Conservation (phyloP, 2,113 vertebrate genomes). For the Todiramphus chloris region DNA sequence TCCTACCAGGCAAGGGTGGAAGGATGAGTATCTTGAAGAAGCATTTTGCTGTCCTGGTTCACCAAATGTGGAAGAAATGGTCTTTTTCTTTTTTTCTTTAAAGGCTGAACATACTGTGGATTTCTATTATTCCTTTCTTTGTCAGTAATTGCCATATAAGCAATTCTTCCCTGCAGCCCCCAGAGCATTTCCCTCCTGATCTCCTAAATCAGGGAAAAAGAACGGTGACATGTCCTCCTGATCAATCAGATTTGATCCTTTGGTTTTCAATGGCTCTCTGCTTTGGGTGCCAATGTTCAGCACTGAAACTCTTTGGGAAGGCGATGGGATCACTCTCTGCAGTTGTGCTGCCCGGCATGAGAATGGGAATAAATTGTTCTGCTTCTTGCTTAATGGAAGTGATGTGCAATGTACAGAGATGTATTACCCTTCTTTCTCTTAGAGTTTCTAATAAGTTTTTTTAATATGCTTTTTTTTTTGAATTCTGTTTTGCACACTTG, state of each 20-base stretch:
- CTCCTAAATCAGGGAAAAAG: neutral
- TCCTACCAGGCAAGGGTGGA: neutral
- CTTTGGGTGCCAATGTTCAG: neutral
- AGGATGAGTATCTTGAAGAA: neutral
- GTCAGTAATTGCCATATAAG: neutral
- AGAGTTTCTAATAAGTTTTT: neutral
- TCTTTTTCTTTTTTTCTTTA: neutral
- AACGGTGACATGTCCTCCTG: neutral
- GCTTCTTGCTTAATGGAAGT: neutral
- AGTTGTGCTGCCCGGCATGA: neutral
- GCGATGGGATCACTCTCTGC: neutral
- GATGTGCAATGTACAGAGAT: neutral
- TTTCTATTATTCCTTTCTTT: neutral
- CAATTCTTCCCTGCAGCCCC: neutral
- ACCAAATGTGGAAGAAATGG: neutral
- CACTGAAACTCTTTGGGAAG: neutral
- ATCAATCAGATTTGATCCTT: neutral
- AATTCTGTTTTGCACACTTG: neutral
- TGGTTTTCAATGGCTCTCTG: neutral
- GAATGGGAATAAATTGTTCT: neutral
- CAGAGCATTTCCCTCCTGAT: neutral
- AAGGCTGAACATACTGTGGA: neutral
- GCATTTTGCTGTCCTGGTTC: neutral
- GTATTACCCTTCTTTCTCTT: neutral
- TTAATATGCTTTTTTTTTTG: neutral